These are phyloP conservation scores for Sebastes melanostomus DNA, from an alignment of 2,797 vertebrate species.

Conservation along the genomic window DNA sequence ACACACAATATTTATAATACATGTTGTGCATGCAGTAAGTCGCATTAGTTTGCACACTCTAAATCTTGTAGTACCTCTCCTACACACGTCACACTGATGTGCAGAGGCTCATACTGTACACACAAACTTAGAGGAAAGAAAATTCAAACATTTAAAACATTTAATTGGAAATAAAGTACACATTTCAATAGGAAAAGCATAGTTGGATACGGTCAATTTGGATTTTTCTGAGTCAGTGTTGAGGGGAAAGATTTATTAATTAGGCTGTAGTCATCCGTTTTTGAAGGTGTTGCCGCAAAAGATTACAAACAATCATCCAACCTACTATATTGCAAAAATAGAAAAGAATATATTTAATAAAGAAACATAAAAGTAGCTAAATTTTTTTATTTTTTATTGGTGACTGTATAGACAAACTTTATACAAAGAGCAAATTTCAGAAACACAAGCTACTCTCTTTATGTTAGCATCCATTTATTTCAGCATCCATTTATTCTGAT, in stretches of 20 bases:
- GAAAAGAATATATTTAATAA: background rate
- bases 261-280: background rate
- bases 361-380: background rate
- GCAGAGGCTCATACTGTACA: background rate
- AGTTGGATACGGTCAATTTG: background rate
- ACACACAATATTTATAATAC: conserved; percentile 30
- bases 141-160: background rate
- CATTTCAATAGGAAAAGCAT: background rate
- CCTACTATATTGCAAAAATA: background rate
- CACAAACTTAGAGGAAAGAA: background rate
- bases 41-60: background rate
- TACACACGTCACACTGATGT: background rate
- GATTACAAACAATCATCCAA: background rate
- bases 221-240: background rate
- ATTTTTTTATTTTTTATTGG: background rate
- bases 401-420: rapidly evolving
- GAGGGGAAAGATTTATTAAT: background rate
- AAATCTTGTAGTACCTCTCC: background rate
- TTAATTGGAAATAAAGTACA: background rate
- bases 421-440: background rate
- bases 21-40: conserved; percentile 13
- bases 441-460: background rate
- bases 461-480: background rate
- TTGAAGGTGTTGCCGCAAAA: background rate
- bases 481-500: too few relatives aligned